These are phyloP conservation scores for Cyphomyrus discorhynchus DNA, from an alignment of 2,113 vertebrate genomes.

Conservation along the genomic window DNA sequence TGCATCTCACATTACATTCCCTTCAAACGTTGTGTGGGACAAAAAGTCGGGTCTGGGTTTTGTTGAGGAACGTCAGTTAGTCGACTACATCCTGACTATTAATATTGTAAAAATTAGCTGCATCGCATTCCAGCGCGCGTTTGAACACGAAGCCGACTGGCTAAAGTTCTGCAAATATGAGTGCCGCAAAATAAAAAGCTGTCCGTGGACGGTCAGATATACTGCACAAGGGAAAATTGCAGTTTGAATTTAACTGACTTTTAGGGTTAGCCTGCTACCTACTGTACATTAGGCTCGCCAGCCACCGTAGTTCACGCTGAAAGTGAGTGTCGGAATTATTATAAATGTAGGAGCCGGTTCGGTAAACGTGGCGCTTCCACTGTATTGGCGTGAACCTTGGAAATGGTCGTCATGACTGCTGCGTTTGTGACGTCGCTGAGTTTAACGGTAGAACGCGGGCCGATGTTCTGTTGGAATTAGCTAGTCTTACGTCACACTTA, in stretches of 20 bases:
- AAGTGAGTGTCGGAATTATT: not conserved
- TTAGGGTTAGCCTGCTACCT: not conserved
- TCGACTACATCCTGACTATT: constrained; percentile 7
- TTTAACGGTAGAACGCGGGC: not conserved
- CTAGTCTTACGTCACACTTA: constrained; percentile 18
- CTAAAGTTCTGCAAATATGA: constrained; percentile 3
- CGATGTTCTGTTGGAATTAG: constrained; percentile 3
- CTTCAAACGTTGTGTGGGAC: constrained; percentile 7
- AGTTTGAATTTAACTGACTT: not conserved
- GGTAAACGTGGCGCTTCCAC: not conserved
- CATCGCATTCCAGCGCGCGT: constrained; percentile 14
- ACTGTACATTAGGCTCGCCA: not conserved
- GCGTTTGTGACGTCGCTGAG: not conserved
- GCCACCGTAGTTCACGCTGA: not conserved
- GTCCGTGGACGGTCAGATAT: not conserved
- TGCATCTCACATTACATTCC: constrained; percentile 20
- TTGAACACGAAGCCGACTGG: not conserved
- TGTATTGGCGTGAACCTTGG: not conserved
- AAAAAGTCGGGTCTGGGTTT: constrained; percentile 9
- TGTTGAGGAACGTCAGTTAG: not conserved
- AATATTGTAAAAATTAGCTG: constrained; percentile 10
- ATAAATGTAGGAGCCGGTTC: not conserved
- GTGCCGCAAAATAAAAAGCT: constrained; percentile 1
- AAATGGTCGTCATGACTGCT: not conserved
- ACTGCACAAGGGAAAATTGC: not conserved